Percentiles rank a stretch among this genome's conserved stretches.
Evolutionary conservation across 2,113 vertebrate species (phyloP).

Genomic region (human (Homo sapiens)): GRCh38 chr11:116131501-116132000

Average conservation of each 20-base stretch:
- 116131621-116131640: accelerated
- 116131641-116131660: neutral
- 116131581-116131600: conserved; percentile 27
- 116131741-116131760: neutral
- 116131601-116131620: neutral
- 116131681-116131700: neutral
- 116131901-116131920: neutral
- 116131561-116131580: neutral
- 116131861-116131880: neutral
- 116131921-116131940: neutral
- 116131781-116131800: neutral
- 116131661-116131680: accelerated
- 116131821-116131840: accelerated
- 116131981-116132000: neutral
- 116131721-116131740: neutral
- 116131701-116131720: neutral
- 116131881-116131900: neutral
- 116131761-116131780: too few species aligned
- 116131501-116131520: conserved; percentile 42
- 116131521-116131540: conserved; percentile 14
- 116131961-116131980: neutral
- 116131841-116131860: neutral
- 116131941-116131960: neutral
- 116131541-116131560: neutral
- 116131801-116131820: neutral